phyloP scores from a whole-genome alignment of 2,113 vertebrate species.

The Marmota monax region DNA sequence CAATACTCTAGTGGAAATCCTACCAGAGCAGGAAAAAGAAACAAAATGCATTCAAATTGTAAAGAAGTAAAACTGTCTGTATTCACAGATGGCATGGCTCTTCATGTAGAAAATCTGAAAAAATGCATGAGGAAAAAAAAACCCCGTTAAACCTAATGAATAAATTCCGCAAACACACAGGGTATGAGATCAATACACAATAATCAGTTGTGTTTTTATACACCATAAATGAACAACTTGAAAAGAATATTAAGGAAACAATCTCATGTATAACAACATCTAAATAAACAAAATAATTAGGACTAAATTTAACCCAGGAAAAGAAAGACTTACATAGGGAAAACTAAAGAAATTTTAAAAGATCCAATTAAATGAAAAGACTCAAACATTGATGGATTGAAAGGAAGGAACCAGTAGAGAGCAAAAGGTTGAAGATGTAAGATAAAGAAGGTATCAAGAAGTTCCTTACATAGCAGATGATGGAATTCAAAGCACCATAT shows the following conservation, averaged over 20 bases:
- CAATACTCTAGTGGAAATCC: not conserved
- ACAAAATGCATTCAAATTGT: not conserved
- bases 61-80: constrained; percentile 30
- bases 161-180: not conserved
- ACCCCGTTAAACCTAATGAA: not conserved
- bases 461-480: not conserved
- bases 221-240: not conserved
- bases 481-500: not conserved
- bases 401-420: constrained; percentile 17
- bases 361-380: not conserved
- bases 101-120: not conserved
- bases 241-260: not conserved
- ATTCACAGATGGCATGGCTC: not conserved
- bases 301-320: not conserved
- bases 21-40: not conserved
- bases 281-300: not conserved
- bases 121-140: not conserved
- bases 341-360: not conserved
- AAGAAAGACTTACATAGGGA: not conserved
- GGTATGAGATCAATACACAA: not conserved
- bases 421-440: not conserved
- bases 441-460: not conserved
- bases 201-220: not conserved
- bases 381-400: not conserved
- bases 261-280: not conserved